Evolutionary conservation across 1,140 invertebrate species (phyloP).

Genomic region (Papilio polyxenes): DNA sequence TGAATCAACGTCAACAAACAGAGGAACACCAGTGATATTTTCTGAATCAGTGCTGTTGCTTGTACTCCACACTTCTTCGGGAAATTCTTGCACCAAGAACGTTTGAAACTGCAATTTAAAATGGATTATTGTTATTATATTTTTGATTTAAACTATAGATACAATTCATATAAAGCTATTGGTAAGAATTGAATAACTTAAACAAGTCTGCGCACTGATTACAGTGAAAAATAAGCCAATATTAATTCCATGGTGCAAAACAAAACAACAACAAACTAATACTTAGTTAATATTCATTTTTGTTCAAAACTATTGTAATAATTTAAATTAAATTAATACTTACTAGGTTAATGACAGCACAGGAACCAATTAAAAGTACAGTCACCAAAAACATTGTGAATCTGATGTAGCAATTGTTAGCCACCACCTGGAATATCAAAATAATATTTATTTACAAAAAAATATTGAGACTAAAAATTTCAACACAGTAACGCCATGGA

Average conservation of each 20-base stretch:
- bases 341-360: slow-evolving; percentile 87
- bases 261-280: no score
- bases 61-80: slow-evolving; percentile 43
- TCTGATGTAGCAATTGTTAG: slow-evolving; percentile 84
- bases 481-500: no score
- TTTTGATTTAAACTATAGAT: not conserved
- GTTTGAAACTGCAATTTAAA: slow-evolving; percentile 57
- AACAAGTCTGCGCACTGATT: no score
- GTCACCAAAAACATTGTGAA: slow-evolving; percentile 85
- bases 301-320: not conserved
- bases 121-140: not conserved
- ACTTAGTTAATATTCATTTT: not conserved
- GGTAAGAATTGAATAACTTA: no score
- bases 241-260: not conserved
- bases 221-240: not conserved
- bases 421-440: slow-evolving; percentile 81
- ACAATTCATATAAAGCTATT: no score
- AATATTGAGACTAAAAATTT: not conserved
- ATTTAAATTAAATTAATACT: slow-evolving; percentile 51
- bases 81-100: slow-evolving; percentile 57
- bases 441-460: not conserved
- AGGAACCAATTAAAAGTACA: slow-evolving; percentile 84
- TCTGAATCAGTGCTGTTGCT: slow-evolving; percentile 46
- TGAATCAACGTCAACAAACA: slow-evolving; percentile 60
- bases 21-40: slow-evolving; percentile 45